A percentile compares a stretch with the other conserved stretches of the same genome.
Evolutionary conservation across 2,113 vertebrate species (phyloP).

Genomic region (Plecotus auritus): DNA sequence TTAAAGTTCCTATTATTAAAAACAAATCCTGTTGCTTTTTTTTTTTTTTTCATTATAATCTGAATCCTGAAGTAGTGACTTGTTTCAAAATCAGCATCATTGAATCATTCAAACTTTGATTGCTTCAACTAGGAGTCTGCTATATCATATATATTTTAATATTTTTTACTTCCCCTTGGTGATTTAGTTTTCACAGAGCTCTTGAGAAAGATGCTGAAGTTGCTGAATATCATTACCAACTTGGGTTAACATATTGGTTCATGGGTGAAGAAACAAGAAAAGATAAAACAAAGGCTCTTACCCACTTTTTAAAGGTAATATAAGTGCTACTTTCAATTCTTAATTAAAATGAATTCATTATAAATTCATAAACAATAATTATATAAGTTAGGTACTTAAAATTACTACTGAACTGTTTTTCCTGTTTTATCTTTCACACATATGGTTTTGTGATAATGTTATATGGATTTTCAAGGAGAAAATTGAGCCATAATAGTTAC

Average conservation of each 20-base stretch:
- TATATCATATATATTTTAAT: background rate
- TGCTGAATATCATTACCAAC: conserved; percentile 88
- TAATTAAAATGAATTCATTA: background rate
- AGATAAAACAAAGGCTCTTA: conserved; percentile 90
- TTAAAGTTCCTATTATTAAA: background rate
- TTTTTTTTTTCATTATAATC: background rate
- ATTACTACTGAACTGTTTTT: background rate
- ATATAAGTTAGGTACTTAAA: background rate
- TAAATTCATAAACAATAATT: background rate
- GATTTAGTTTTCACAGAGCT: conserved; percentile 88
- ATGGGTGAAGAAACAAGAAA: conserved; percentile 91
- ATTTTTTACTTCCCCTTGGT: background rate
- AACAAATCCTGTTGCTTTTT: background rate
- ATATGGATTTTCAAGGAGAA: conserved; percentile 23
- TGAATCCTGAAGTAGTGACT: background rate
- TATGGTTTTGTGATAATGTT: conserved; percentile 11
- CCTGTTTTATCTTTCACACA: background rate
- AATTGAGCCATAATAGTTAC: background rate
- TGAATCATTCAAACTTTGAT: background rate
- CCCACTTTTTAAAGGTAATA: conserved; percentile 92
- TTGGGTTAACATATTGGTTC: conserved; percentile 92
- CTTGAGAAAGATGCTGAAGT: conserved; percentile 81
- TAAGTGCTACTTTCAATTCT: background rate
- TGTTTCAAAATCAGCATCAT: background rate
- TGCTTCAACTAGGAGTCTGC: background rate